These are phyloP conservation scores for Tribolium freemani DNA, from an alignment of 2,888 invertebrate species.

Conservation along the genomic window DNA sequence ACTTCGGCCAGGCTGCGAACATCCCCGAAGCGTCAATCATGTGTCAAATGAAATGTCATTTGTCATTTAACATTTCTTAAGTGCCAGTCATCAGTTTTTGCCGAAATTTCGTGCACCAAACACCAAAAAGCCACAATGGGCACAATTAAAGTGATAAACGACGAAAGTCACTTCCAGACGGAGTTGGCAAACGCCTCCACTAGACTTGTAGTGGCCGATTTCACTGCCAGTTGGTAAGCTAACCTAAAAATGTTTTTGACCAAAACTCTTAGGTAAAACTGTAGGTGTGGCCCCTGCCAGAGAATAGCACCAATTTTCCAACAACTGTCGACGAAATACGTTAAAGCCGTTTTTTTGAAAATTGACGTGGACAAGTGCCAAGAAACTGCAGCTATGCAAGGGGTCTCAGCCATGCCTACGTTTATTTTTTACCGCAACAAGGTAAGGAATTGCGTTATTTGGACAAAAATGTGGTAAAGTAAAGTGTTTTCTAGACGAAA, in stretches of 20 bases:
- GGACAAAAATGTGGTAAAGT: background rate
- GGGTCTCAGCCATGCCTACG: conserved; percentile 97
- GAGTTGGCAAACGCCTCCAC: conserved; percentile 89
- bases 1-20: background rate
- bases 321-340: conserved; percentile 88
- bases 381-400: conserved; percentile 89
- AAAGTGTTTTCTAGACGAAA: conserved; percentile 73
- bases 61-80: too few relatives aligned
- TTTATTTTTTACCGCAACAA: conserved; percentile 94
- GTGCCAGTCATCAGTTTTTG: conserved; percentile 32
- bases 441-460: conserved; percentile 64
- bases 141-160: conserved; percentile 75
- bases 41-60: background rate
- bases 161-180: conserved; percentile 86
- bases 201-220: conserved; percentile 94
- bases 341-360: conserved; percentile 91
- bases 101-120: conserved; percentile 1
- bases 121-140: conserved; percentile 55
- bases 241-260: conserved; percentile 45
- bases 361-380: conserved; percentile 96
- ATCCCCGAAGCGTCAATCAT: background rate
- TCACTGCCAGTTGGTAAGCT: conserved; percentile 91
- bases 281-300: conserved; percentile 97
- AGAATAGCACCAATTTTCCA: conserved; percentile 94
- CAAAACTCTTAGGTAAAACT: background rate